phyloP scores from a whole-genome alignment of 2,113 vertebrate species.

The Rhea americana region DNA sequence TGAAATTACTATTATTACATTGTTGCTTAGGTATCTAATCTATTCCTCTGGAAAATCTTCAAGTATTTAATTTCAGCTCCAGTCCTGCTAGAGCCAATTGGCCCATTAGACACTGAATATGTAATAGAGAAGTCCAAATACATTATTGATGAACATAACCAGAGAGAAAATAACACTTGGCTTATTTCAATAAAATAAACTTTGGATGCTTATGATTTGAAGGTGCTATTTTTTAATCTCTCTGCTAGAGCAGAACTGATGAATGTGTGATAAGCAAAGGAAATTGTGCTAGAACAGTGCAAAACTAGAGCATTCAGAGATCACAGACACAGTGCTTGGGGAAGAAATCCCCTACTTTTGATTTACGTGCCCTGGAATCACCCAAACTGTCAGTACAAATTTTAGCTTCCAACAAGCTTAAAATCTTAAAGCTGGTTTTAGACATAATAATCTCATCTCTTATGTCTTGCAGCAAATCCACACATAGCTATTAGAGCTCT shows the following conservation, averaged over 20 bases:
- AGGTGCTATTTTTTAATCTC: background rate
- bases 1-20: background rate
- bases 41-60: background rate
- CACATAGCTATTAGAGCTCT: background rate
- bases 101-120: background rate
- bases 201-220: background rate
- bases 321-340: background rate
- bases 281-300: background rate
- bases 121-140: background rate
- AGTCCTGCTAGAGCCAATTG: accelerated
- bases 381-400: background rate
- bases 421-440: background rate
- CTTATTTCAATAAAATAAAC: background rate
- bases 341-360: background rate
- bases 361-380: background rate
- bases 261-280: background rate
- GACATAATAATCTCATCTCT: background rate
- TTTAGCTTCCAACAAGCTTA: background rate
- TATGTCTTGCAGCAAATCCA: background rate
- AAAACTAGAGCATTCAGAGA: background rate
- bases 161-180: background rate
- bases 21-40: background rate
- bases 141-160: background rate
- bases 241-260: background rate
- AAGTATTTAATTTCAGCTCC: background rate